phyloP scores from a whole-genome alignment of 2,888 invertebrate species.

The Odontocolon sp. region DNA sequence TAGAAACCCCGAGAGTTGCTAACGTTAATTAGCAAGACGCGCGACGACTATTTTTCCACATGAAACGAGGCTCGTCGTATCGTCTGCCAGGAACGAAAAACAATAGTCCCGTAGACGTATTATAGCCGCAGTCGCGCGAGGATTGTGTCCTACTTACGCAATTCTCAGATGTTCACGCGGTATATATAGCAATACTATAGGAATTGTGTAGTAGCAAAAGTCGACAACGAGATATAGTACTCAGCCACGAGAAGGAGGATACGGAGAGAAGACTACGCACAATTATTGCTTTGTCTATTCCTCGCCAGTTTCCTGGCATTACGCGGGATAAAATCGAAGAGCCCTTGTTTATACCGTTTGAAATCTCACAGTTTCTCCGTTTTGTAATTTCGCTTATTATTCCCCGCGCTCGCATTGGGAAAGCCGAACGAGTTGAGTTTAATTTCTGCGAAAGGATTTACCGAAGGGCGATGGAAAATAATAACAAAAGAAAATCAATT shows the following conservation, averaged over 20 bases:
- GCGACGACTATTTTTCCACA: constrained; percentile 9
- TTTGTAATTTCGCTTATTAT: constrained; percentile 39
- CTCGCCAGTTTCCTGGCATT: not conserved
- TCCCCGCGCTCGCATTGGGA: not conserved
- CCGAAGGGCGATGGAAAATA: not conserved
- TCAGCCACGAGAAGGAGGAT: not conserved
- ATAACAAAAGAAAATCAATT: not conserved
- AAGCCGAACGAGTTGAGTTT: not conserved
- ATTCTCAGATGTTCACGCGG: constrained; percentile 38
- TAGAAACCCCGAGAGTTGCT: constrained; percentile 37
- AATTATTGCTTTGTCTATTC: constrained; percentile 35
- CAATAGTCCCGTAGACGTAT: constrained; percentile 4
- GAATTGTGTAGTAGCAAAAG: too few relatives aligned
- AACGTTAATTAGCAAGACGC: constrained; percentile 48
- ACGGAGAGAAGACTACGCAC: constrained; percentile 18
- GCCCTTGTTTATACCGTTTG: constrained; percentile 2
- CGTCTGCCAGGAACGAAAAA: constrained; percentile 4
- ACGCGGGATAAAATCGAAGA: not conserved
- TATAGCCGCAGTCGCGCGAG: not conserved
- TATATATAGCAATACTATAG: not conserved
- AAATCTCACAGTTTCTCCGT: constrained; percentile 53
- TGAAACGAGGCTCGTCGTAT: not conserved
- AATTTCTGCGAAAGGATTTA: constrained; percentile 1
- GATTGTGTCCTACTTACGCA: constrained; percentile 47
- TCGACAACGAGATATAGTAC: too few relatives aligned